These are phyloP conservation scores for Acanthoscelides obtectus DNA, from an alignment of 2,888 invertebrate species.

Conservation along the genomic window DNA sequence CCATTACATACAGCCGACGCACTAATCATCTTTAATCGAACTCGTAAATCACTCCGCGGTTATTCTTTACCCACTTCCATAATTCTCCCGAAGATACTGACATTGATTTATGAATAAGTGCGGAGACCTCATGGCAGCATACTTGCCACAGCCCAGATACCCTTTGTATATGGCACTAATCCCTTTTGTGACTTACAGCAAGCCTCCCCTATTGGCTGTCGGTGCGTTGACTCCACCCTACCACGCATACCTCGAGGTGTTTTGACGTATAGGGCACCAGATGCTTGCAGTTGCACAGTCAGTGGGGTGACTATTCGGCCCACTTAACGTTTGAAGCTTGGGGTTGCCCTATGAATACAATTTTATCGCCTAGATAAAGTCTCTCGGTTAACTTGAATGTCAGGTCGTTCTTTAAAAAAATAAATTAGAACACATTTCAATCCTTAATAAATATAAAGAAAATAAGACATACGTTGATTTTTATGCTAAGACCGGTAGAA, in stretches of 20 bases:
- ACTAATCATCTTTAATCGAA: neutral
- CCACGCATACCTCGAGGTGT: neutral
- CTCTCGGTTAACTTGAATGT: neutral
- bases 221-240: neutral
- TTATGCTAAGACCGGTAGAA: no score
- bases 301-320: neutral
- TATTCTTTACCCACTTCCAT: neutral
- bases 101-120: neutral
- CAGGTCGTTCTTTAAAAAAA: neutral
- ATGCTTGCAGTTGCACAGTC: neutral
- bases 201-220: neutral
- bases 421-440: no score
- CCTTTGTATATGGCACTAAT: neutral
- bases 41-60: neutral
- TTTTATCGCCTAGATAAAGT: neutral
- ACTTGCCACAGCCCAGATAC: neutral
- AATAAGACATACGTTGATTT: no score
- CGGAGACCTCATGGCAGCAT: neutral
- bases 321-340: neutral
- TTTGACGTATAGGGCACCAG: neutral
- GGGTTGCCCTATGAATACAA: neutral
- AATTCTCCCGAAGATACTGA: neutral
- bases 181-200: neutral
- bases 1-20: neutral
- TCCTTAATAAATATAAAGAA: no score